These are phyloP conservation scores for Sycobia sp. DNA, from an alignment of 1,140 invertebrate genomes.

Conservation along the genomic window DNA sequence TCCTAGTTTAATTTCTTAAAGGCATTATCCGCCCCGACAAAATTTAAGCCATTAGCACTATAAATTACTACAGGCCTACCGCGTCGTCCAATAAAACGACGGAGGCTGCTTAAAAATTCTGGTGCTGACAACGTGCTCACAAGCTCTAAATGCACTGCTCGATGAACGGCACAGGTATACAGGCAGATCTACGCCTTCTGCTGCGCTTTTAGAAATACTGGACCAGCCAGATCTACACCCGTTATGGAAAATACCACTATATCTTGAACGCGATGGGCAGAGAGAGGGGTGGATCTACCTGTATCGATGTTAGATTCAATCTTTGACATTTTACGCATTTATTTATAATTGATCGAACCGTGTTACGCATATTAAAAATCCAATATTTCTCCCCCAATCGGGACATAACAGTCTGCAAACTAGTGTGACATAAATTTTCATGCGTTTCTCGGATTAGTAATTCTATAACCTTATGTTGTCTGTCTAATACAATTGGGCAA, in stretches of 20 bases:
- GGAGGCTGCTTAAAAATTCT: background rate
- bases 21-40: too few species aligned
- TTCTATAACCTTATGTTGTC: too few species aligned
- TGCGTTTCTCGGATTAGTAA: too few species aligned
- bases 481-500: too few species aligned
- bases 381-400: conserved; percentile 39
- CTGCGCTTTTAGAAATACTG: background rate
- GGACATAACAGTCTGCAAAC: too few species aligned
- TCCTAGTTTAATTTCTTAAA: conserved; percentile 45
- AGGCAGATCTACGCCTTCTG: conserved; percentile 34
- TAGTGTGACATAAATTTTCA: conserved; percentile 24
- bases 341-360: conserved; percentile 26
- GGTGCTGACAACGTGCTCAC: too few species aligned
- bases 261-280: too few species aligned
- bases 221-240: too few species aligned
- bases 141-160: too few species aligned
- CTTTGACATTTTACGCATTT: too few species aligned
- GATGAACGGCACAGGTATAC: conserved; percentile 27
- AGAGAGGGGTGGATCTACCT: too few species aligned
- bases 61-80: conserved; percentile 49
- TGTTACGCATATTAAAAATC: conserved; percentile 36
- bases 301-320: too few species aligned
- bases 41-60: conserved; percentile 57
- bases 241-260: background rate
- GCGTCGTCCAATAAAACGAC: conserved; percentile 15